Conservation (phyloP, 2,888 invertebrate genomes). For the Drosophila silvestris region DNA sequence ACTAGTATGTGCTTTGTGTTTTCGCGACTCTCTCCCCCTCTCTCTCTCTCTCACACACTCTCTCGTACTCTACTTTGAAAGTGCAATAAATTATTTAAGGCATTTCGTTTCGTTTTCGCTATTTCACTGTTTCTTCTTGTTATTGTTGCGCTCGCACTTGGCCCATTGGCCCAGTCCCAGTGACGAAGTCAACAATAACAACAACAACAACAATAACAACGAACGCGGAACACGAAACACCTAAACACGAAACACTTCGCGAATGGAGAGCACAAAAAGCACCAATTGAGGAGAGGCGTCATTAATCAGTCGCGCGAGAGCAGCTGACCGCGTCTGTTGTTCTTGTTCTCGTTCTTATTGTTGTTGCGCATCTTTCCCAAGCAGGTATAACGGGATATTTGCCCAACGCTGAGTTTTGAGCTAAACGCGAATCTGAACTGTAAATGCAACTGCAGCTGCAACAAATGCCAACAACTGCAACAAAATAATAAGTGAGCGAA, state of each 20-base stretch:
- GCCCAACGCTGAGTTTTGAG: conserved; percentile 9
- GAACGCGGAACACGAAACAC: conserved; percentile 11
- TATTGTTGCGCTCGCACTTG: conserved; percentile 54
- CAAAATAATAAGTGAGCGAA: conserved; percentile 32
- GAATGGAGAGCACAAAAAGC: conserved; percentile 29
- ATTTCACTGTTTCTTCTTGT: conserved; percentile 27
- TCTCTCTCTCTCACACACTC: no score
- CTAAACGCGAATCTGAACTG: conserved; percentile 2
- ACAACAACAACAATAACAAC: conserved; percentile 35
- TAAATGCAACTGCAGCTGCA: conserved; percentile 21
- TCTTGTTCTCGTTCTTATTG: background rate
- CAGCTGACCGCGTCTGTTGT: conserved; percentile 61
- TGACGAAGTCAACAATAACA: conserved; percentile 57
- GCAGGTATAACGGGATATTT: conserved; percentile 1
- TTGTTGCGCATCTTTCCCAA: conserved; percentile 32
- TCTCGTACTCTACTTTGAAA: conserved; percentile 33
- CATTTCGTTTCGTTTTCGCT: conserved; percentile 68
- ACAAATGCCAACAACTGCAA: conserved; percentile 3
- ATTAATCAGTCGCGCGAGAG: conserved; percentile 72
- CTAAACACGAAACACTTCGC: conserved; percentile 16
- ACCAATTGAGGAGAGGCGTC: conserved; percentile 16
- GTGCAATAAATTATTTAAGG: conserved; percentile 74
- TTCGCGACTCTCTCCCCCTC: background rate
- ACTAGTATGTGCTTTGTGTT: conserved; percentile 14
- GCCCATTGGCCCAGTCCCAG: conserved; percentile 64